These are phyloP conservation scores for Tachycineta bicolor DNA, from an alignment of 2,113 vertebrate species.

Conservation along the genomic window DNA sequence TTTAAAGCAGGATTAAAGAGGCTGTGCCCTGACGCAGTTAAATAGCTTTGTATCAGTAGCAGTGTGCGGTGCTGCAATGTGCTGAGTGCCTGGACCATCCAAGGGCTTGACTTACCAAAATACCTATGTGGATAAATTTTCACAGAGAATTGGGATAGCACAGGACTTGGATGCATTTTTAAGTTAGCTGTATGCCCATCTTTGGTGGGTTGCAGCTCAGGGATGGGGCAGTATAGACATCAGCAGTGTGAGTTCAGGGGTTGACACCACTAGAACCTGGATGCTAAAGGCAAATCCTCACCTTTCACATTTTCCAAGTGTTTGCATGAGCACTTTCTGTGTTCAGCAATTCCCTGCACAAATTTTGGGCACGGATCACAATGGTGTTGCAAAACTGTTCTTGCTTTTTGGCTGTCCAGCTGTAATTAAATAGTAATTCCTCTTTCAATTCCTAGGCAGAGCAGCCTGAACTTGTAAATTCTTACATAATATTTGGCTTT, in stretches of 20 bases:
- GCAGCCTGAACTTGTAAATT: neutral
- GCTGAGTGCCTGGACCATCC: neutral
- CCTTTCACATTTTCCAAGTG: neutral
- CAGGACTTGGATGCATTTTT: neutral
- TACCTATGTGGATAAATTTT: neutral
- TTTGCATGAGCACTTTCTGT: neutral
- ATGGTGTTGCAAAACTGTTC: fast-evolving
- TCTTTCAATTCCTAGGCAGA: neutral
- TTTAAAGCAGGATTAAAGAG: slow-evolving; percentile 41
- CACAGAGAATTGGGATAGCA: neutral
- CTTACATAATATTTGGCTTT: neutral
- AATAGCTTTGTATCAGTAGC: neutral
- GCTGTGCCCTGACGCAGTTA: neutral
- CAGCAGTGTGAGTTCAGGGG: neutral
- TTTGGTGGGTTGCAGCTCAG: neutral
- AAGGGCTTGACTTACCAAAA: neutral
- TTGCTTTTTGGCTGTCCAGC: neutral
- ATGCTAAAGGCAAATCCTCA: neutral
- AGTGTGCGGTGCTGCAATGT: neutral
- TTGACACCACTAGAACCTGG: neutral
- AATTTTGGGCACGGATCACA: neutral
- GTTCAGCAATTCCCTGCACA: neutral
- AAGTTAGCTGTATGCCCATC: neutral
- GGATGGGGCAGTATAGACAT: fast-evolving
- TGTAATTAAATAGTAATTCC: neutral